A percentile compares a stretch with the other conserved stretches of the same genome.
Evolutionary conservation across 2,797 vertebrate genomes (phyloP).

Genomic region (Calcarius lapponicus): DNA sequence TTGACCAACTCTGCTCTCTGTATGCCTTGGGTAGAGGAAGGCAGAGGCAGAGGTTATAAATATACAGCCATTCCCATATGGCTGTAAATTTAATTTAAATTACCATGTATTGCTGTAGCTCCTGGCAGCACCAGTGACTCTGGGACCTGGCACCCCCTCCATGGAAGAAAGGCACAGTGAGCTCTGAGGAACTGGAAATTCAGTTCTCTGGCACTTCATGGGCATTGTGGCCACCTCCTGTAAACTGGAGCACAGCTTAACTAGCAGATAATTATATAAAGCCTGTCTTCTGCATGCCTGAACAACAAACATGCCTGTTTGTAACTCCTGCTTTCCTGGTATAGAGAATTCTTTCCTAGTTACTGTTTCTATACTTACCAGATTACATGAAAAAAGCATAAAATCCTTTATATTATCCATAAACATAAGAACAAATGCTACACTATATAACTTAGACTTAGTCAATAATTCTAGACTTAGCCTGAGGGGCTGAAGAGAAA

Average conservation of each 20-base stretch:
- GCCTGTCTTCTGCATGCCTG: neutral
- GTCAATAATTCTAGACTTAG: conserved; percentile 76
- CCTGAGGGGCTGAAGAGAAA: conserved; percentile 74
- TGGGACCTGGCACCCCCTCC: rapidly evolving
- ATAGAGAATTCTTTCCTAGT: conserved; percentile 3
- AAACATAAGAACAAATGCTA: conserved; percentile 75
- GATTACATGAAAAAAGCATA: conserved; percentile 70
- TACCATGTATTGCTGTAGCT: neutral
- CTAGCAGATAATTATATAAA: neutral
- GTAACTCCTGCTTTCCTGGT: conserved; percentile 34
- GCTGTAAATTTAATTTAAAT: neutral
- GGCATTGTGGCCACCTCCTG: conserved; percentile 15
- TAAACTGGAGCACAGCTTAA: neutral
- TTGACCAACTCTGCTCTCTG: rapidly evolving
- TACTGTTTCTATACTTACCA: conserved; percentile 62
- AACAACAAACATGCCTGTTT: neutral
- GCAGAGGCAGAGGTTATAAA: neutral
- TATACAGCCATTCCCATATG: neutral
- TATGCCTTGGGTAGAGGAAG: neutral
- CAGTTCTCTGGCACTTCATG: neutral
- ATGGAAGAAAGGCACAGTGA: neutral
- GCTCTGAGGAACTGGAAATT: neutral
- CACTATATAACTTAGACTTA: conserved; percentile 70
- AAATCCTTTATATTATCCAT: conserved; percentile 73
- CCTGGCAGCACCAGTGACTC: neutral